Evolutionary conservation across 1,140 invertebrate species (phyloP).

Genomic region (Philotrypesis tridentata): DNA sequence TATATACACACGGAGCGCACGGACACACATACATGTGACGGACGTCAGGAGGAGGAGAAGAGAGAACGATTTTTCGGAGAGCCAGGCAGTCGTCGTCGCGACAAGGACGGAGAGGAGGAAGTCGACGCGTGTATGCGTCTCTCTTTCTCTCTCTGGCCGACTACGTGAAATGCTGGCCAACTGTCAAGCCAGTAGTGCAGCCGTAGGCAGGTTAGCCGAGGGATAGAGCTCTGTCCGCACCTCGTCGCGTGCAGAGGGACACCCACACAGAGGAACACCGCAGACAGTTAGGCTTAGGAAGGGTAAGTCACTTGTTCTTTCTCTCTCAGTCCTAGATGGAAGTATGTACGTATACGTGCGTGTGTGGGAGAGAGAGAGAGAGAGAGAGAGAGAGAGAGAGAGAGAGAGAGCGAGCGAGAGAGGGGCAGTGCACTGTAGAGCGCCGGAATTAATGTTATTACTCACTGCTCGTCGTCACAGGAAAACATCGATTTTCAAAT

Average conservation of each 20-base stretch:
- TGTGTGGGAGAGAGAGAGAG: constrained; percentile 16
- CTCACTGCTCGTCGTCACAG: constrained; percentile 35
- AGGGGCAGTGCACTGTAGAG: constrained; percentile 11
- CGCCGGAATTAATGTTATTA: constrained; percentile 40
- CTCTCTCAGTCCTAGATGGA: too few species aligned
- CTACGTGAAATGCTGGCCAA: constrained; percentile 2
- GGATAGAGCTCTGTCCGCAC: background rate
- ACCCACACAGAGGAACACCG: background rate
- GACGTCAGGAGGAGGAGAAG: constrained; percentile 36
- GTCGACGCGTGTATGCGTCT: background rate
- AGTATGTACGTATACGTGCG: too few species aligned
- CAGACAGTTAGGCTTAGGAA: background rate
- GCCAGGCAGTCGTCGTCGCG: constrained; percentile 1
- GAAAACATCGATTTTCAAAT: constrained; percentile 48
- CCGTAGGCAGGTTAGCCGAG: background rate
- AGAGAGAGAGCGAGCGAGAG: constrained; percentile 14
- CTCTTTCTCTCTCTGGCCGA: background rate
- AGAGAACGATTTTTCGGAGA: constrained; percentile 32
- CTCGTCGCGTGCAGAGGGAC: background rate
- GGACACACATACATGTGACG: constrained; percentile 42
- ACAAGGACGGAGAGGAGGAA: constrained; percentile 2
- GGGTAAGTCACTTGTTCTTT: background rate
- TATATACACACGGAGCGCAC: background rate
- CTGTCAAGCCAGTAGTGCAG: background rate
- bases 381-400: too few species aligned